A percentile compares a stretch with the other conserved stretches of the same genome.
Evolutionary conservation across 92 coral and sea anemone species (phyloP).

Genomic region (Phenganax marumi): DNA sequence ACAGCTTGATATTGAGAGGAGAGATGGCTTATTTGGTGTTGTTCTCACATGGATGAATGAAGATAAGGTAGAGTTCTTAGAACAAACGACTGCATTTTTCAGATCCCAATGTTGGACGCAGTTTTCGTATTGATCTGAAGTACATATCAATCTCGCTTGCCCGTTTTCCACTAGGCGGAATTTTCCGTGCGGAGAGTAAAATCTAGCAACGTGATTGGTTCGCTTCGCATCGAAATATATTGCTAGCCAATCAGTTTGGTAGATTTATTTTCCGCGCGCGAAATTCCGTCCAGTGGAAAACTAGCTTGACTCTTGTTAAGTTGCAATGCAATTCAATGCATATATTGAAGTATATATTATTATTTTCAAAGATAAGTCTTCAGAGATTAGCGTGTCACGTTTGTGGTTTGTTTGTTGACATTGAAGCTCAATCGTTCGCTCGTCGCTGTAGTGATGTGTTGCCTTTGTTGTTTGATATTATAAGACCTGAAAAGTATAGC

Average conservation of each 20-base stretch:
- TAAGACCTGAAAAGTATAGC: conserved; percentile 63
- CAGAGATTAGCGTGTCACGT: conserved; percentile 83
- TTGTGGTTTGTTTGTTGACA: conserved; percentile 86
- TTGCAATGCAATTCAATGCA: too few relatives aligned
- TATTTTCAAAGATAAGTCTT: conserved; percentile 57
- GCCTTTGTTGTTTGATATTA: conserved; percentile 59
- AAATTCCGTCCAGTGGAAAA: too few relatives aligned
- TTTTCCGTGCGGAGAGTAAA: too few relatives aligned
- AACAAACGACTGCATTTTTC: neutral
- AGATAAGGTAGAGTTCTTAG: conserved; percentile 61
- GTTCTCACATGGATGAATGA: conserved; percentile 75
- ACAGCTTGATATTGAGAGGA: conserved; percentile 83
- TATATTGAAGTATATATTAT: neutral
- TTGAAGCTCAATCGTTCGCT: conserved; percentile 74
- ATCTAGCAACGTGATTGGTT: too few relatives aligned
- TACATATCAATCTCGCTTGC: neutral
- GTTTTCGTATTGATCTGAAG: neutral
- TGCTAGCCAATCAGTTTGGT: too few relatives aligned
- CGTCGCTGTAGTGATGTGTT: conserved; percentile 64
- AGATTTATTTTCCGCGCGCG: too few relatives aligned
- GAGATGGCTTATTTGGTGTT: conserved; percentile 77
- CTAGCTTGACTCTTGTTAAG: too few relatives aligned
- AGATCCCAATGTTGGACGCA: neutral
- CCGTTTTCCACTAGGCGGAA: too few relatives aligned
- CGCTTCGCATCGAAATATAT: too few relatives aligned